A percentile compares a stretch with the other conserved stretches of the same genome.
phyloP scores from a whole-genome alignment of 2,797 vertebrate genomes.

The Chaetodon trifasciatus region DNA sequence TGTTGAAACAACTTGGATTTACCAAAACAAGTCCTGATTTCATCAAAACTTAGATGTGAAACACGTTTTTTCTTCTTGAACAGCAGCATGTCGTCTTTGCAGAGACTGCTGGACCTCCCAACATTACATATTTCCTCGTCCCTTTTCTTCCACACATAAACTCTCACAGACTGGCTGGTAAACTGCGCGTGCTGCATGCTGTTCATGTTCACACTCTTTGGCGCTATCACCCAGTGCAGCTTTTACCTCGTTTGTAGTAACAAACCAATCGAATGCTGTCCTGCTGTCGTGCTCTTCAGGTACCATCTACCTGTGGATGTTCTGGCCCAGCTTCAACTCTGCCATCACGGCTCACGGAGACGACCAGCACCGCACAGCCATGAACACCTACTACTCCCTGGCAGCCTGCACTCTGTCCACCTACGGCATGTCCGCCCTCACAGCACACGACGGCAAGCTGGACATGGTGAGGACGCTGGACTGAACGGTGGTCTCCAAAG shows the following conservation, averaged over 20 bases:
- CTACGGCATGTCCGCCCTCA: conserved; percentile 86
- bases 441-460: conserved; percentile 84
- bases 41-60: neutral
- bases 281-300: conserved; percentile 75
- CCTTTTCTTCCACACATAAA: neutral
- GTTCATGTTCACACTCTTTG: neutral
- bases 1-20: too few species aligned
- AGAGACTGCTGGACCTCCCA: neutral
- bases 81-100: neutral
- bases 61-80: neutral
- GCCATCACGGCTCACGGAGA: conserved; percentile 80
- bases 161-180: neutral
- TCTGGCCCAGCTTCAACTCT: conserved; percentile 96
- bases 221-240: neutral
- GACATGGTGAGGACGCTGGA: conserved; percentile 86
- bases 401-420: conserved; percentile 89
- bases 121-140: neutral
- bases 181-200: neutral
- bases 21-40: neutral
- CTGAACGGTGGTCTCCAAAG: neutral
- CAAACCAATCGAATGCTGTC: neutral
- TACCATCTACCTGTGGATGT: conserved; percentile 95
- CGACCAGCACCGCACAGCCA: conserved; percentile 88
- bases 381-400: conserved; percentile 95
- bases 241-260: neutral